These are phyloP conservation scores for Talpa occidentalis DNA, from an alignment of 2,113 vertebrate genomes.

Conservation along the genomic window DNA sequence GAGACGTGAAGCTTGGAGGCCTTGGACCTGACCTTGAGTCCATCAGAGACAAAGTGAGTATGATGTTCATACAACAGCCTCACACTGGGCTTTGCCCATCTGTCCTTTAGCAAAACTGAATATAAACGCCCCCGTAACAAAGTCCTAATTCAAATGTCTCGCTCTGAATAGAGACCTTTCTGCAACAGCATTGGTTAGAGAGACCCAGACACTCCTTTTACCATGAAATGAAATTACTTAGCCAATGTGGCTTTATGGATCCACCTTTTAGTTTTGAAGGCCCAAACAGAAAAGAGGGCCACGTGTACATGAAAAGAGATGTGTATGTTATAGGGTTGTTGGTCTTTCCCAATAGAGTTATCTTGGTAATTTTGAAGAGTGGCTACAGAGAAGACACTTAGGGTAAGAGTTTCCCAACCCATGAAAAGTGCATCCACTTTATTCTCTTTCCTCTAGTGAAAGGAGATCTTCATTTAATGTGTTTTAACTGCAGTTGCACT, in stretches of 20 bases:
- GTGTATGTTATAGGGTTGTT: not conserved
- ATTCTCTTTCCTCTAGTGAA: conserved; percentile 62
- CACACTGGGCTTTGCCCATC: not conserved
- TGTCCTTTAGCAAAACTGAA: not conserved
- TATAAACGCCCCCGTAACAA: not conserved
- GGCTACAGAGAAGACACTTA: conserved; percentile 60
- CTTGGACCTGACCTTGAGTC: conserved; percentile 90
- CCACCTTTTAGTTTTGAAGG: conserved; percentile 4
- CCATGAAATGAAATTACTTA: conserved; percentile 23
- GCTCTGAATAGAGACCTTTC: not conserved
- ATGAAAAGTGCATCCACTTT: conserved; percentile 72
- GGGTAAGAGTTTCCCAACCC: conserved; percentile 53
- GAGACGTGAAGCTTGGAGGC: conserved; percentile 89
- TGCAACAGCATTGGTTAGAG: not conserved
- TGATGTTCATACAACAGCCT: not conserved
- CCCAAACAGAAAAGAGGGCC: not conserved
- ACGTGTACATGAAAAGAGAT: not conserved
- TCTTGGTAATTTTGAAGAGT: conserved; percentile 57
- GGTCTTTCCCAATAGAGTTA: conserved; percentile 17
- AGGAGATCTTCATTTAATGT: conserved; percentile 67
- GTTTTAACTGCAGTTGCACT: conserved; percentile 73
- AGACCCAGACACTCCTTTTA: not conserved
- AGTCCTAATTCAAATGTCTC: not conserved
- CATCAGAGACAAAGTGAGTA: conserved; percentile 89
- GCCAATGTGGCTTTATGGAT: not conserved